A percentile compares a stretch with the other conserved stretches of the same genome.
These are phyloP conservation scores for Vannuccia rotundouncinata DNA, from an alignment of 2,888 invertebrate species.

Conservation along the genomic window DNA sequence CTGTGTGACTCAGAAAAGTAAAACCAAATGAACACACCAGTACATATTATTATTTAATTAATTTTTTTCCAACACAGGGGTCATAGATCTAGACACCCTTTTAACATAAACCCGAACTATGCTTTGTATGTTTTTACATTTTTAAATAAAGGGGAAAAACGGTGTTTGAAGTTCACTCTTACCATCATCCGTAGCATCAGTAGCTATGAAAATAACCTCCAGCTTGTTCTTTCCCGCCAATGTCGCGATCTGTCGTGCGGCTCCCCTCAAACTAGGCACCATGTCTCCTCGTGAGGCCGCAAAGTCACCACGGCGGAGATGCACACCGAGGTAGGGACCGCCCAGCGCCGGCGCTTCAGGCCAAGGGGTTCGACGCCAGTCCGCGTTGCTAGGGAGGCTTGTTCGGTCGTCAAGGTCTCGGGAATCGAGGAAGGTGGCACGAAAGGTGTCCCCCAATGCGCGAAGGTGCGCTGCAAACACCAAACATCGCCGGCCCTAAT, in stretches of 20 bases:
- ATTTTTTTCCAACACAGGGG: no score
- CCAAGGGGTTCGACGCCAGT: slow-evolving; percentile 23
- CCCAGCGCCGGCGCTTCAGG: slow-evolving; percentile 51
- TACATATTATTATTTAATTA: no score
- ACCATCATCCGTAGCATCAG: slow-evolving; percentile 65
- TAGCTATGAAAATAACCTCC: slow-evolving; percentile 70
- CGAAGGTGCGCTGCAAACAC: slow-evolving; percentile 69
- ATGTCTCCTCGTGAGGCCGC: slow-evolving; percentile 66
- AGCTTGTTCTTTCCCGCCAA: slow-evolving; percentile 62
- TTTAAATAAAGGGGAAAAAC: no score
- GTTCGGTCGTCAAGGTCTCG: slow-evolving; percentile 62
- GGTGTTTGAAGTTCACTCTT: no score
- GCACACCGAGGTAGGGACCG: slow-evolving; percentile 71
- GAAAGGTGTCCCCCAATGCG: slow-evolving; percentile 66
- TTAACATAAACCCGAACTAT: no score
- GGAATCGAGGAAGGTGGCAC: slow-evolving; percentile 64
- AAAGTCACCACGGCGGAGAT: slow-evolving; percentile 83
- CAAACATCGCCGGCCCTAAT: slow-evolving; percentile 69
- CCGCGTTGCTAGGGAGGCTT: slow-evolving; percentile 63
- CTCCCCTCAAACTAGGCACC: slow-evolving; percentile 70
- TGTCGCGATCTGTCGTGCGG: slow-evolving; percentile 68
- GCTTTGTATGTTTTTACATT: no score
- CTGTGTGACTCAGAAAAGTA: no score
- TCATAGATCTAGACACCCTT: no score
- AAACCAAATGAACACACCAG: no score